These are phyloP conservation scores for Elysia chlorotica DNA, from an alignment of 1,140 invertebrate species.

Conservation along the genomic window DNA sequence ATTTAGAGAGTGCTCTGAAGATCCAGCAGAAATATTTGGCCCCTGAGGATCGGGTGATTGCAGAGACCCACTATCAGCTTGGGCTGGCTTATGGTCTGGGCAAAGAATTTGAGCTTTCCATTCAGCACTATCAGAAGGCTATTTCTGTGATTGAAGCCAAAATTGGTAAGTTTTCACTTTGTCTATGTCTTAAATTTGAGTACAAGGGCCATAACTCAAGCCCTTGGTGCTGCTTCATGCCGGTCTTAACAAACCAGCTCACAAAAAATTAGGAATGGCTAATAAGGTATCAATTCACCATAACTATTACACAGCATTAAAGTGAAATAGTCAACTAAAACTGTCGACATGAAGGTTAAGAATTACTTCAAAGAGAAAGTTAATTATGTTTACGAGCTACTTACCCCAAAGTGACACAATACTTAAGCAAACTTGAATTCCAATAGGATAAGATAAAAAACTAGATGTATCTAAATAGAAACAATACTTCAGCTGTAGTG, in stretches of 20 bases:
- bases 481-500: too few species aligned
- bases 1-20: constrained; percentile 10
- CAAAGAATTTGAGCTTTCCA: constrained; percentile 10
- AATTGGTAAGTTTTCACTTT: constrained; percentile 1
- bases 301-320: too few species aligned
- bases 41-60: constrained; percentile 4
- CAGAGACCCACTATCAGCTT: constrained; percentile 21
- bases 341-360: background rate
- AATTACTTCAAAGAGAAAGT: too few species aligned
- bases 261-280: background rate
- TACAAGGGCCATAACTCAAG: background rate
- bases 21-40: constrained; percentile 14
- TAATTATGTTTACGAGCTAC: too few species aligned
- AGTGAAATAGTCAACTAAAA: background rate
- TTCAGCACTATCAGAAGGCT: constrained; percentile 8
- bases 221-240: background rate
- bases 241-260: background rate
- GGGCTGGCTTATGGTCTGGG: constrained; percentile 17
- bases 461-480: too few species aligned
- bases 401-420: too few species aligned
- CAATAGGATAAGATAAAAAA: too few species aligned
- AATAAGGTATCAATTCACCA: too few species aligned
- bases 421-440: too few species aligned
- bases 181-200: too few species aligned
- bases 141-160: constrained; percentile 19